A percentile compares a stretch with the other conserved stretches of the same genome.
phyloP scores from a whole-genome alignment of 2,113 vertebrate species.

The Diadophis punctatus region DNA sequence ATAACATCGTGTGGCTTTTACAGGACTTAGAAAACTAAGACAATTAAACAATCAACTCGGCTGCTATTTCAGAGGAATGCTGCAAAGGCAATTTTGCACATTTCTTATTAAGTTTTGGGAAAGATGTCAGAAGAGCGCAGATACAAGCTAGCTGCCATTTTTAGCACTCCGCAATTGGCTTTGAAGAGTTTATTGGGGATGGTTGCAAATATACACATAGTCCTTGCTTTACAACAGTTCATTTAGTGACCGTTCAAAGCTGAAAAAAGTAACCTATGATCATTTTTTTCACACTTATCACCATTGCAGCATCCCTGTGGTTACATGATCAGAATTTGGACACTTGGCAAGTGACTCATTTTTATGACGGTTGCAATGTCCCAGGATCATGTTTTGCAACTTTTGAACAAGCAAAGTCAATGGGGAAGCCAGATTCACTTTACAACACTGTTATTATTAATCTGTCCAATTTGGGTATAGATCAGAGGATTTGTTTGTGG shows the following conservation, averaged over 20 bases:
- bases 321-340: neutral
- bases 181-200: neutral
- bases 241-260: neutral
- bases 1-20: neutral
- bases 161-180: neutral
- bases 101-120: neutral
- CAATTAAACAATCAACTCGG: neutral
- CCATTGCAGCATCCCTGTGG: neutral
- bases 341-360: neutral
- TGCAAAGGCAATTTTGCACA: neutral
- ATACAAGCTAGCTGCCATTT: neutral
- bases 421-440: neutral
- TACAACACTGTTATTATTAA: neutral
- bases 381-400: neutral
- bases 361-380: neutral
- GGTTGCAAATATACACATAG: neutral
- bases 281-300: neutral
- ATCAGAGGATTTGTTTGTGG: too few relatives aligned
- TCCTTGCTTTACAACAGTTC: neutral
- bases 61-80: neutral
- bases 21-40: neutral
- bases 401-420: neutral
- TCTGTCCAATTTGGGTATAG: too few relatives aligned
- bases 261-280: neutral
- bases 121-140: neutral